Conservation (phyloP, 1,140 invertebrate genomes). For the Drosophila pallidifrons region DNA sequence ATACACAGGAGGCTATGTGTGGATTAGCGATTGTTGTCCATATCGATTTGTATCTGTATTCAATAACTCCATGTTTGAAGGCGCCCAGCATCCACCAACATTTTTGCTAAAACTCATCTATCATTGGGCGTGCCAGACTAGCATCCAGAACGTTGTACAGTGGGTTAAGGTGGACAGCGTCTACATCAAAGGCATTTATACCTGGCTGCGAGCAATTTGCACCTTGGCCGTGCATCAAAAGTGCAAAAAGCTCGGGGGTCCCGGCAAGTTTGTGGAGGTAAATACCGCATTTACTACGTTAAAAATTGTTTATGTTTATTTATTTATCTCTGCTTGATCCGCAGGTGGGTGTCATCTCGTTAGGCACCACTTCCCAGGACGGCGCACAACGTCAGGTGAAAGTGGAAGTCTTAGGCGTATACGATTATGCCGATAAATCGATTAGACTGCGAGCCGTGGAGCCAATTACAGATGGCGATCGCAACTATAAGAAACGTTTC, state of each 20-base stretch:
- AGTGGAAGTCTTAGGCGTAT: slow-evolving; percentile 94
- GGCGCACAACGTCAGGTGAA: slow-evolving; percentile 93
- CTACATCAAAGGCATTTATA: slow-evolving; percentile 92
- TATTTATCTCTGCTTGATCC: not conserved
- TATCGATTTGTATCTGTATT: slow-evolving; percentile 94
- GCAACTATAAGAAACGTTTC: slow-evolving; percentile 91
- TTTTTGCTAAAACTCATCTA: slow-evolving; percentile 93
- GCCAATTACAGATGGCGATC: slow-evolving; percentile 90
- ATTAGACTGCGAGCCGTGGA: slow-evolving; percentile 93
- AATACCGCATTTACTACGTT: slow-evolving; percentile 19
- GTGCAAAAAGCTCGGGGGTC: slow-evolving; percentile 89
- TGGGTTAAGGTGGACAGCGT: slow-evolving; percentile 94
- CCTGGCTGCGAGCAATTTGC: slow-evolving; percentile 91
- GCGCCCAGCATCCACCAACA: slow-evolving; percentile 91
- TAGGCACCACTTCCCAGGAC: slow-evolving; percentile 94
- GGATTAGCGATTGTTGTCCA: slow-evolving; percentile 94
- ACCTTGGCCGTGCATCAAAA: slow-evolving; percentile 92
- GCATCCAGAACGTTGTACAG: slow-evolving; percentile 93
- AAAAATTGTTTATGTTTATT: not conserved
- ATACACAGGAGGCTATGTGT: slow-evolving; percentile 94
- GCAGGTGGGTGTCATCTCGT: slow-evolving; percentile 92
- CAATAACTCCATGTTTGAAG: slow-evolving; percentile 94
- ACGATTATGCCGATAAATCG: slow-evolving; percentile 90
- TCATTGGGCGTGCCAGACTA: slow-evolving; percentile 95
- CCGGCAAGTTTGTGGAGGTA: slow-evolving; percentile 88